phyloP scores from a whole-genome alignment of 2,797 vertebrate species.

The Dallia pectoralis region DNA sequence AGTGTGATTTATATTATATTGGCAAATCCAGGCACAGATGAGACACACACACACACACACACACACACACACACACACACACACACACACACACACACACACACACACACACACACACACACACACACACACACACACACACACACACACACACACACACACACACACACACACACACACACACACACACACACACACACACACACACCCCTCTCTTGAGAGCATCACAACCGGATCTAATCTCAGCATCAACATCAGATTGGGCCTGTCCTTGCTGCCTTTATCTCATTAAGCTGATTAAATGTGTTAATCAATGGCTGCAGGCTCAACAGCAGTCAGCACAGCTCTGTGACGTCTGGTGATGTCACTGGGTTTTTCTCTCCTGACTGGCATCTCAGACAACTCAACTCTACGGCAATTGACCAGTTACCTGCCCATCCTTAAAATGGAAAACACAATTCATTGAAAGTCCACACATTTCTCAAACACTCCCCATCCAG shows the following conservation, averaged over 20 bases:
- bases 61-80: no score
- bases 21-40: not conserved
- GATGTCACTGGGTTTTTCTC: not conserved
- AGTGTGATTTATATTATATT: not conserved
- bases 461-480: no score
- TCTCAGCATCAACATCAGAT: not conserved
- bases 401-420: not conserved
- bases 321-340: not conserved
- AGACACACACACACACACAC: no score
- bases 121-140: no score
- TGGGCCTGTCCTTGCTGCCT: not conserved
- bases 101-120: no score
- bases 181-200: not conserved
- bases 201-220: not conserved
- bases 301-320: conserved; percentile 12
- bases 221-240: not conserved
- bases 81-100: no score
- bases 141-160: not conserved
- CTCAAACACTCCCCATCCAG: no score
- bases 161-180: not conserved
- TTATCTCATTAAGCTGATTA: conserved; percentile 19
- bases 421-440: not conserved
- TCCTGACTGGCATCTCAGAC: not conserved
- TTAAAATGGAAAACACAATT: no score
- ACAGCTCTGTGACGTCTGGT: not conserved